phyloP scores from a whole-genome alignment of 1,140 invertebrate species.

The Harpegnathos saltator region DNA sequence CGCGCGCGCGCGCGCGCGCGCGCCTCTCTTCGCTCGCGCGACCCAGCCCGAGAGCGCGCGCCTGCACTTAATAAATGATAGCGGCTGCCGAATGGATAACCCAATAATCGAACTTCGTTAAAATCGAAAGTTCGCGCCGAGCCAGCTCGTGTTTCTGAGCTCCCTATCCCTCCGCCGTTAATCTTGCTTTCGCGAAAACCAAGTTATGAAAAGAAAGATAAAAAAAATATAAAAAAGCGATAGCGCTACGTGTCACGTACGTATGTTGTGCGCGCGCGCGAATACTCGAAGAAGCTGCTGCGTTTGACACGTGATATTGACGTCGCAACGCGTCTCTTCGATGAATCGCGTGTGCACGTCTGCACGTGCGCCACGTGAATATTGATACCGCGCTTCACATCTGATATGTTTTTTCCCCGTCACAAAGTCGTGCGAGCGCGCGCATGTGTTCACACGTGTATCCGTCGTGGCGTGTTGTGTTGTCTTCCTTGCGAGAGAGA shows the following conservation, averaged over 20 bases:
- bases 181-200: not conserved
- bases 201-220: no score
- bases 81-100: constrained; percentile 17
- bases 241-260: no score
- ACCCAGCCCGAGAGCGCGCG: not conserved
- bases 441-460: no score
- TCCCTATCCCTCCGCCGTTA: not conserved
- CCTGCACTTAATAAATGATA: constrained; percentile 36
- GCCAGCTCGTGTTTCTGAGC: not conserved
- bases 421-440: not conserved
- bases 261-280: no score
- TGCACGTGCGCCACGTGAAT: not conserved
- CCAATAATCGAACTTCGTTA: constrained; percentile 33
- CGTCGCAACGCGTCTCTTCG: not conserved
- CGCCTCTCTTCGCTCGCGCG: not conserved
- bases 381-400: not conserved
- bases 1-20: not conserved
- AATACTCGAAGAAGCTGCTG: not conserved
- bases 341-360: no score
- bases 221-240: no score
- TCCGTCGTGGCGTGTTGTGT: no score
- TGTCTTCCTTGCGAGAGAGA: constrained; percentile 10
- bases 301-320: constrained; percentile 26
- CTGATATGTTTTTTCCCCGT: constrained; percentile 1
- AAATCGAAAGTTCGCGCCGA: constrained; percentile 1